Conservation (phyloP, 2,113 vertebrate genomes). For the Equus quagga region DNA sequence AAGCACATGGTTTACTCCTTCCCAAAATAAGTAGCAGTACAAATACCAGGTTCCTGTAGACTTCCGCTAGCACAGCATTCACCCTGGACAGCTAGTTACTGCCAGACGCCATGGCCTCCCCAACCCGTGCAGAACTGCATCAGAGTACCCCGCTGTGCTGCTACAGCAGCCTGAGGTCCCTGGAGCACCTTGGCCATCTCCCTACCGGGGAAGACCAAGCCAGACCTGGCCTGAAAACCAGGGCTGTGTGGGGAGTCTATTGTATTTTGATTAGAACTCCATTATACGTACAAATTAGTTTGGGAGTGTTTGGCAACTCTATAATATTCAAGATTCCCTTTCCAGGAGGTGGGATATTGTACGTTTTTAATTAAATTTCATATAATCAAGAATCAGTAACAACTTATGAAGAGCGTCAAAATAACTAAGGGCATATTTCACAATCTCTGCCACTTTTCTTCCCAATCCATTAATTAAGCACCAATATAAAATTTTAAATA, state of each 20-base stretch:
- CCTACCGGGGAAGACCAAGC: not conserved
- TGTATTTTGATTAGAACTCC: not conserved
- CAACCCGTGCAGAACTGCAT: not conserved
- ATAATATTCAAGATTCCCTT: not conserved
- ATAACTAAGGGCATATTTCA: slow-evolving; percentile 11
- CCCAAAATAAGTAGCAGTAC: not conserved
- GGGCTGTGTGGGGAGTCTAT: not conserved
- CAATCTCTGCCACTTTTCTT: not conserved
- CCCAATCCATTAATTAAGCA: not conserved
- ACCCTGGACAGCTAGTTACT: not conserved
- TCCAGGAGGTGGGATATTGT: not conserved
- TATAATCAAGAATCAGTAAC: slow-evolving; percentile 18
- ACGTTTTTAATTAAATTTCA: slow-evolving; percentile 1
- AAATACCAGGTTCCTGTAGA: not conserved
- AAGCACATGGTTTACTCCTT: not conserved
- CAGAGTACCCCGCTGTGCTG: not conserved
- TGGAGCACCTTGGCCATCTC: not conserved
- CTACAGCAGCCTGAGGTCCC: not conserved
- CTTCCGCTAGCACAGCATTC: not conserved
- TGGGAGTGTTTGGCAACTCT: not conserved
- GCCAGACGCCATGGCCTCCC: not conserved
- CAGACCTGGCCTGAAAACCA: not conserved
- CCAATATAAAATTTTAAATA: not conserved
- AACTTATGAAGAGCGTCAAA: not conserved
- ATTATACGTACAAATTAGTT: not conserved